Conservation (phyloP, 2,888 invertebrate species). For the Elysia crispata region DNA sequence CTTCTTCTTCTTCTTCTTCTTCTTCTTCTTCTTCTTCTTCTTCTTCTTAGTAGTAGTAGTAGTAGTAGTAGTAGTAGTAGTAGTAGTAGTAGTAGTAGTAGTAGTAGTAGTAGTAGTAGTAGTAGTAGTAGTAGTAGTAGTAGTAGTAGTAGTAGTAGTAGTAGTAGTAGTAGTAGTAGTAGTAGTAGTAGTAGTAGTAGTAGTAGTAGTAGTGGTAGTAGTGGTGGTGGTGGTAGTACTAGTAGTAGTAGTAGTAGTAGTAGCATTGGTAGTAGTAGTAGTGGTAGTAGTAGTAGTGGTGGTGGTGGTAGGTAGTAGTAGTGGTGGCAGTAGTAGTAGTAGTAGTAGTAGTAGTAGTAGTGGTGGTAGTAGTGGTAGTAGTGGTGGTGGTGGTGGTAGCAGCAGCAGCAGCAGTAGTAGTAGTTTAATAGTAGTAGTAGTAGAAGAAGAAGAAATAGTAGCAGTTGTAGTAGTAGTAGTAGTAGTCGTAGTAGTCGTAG, state of each 20-base stretch:
- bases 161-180: conserved; percentile 31
- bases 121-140: conserved; percentile 38
- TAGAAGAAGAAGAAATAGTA: no score
- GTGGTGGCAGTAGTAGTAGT: background rate
- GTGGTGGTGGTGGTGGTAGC: background rate
- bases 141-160: conserved; percentile 35
- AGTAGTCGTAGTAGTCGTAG: no score
- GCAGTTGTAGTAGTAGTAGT: no score
- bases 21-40: background rate
- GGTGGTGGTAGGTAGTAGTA: no score
- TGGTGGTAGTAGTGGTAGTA: background rate
- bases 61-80: conserved; percentile 36
- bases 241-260: conserved; percentile 9
- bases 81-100: conserved; percentile 44
- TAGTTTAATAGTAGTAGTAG: no score
- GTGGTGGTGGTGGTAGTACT: no score
- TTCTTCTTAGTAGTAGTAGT: no score
- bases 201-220: conserved; percentile 34
- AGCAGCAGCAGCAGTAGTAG: no score
- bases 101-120: conserved; percentile 40
- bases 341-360: conserved; percentile 9
- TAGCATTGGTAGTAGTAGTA: background rate
- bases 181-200: conserved; percentile 31
- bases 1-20: no score
- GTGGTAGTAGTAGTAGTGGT: background rate